These are phyloP conservation scores for Vimba vimba DNA, from an alignment of 2,113 vertebrate genomes.

Conservation along the genomic window DNA sequence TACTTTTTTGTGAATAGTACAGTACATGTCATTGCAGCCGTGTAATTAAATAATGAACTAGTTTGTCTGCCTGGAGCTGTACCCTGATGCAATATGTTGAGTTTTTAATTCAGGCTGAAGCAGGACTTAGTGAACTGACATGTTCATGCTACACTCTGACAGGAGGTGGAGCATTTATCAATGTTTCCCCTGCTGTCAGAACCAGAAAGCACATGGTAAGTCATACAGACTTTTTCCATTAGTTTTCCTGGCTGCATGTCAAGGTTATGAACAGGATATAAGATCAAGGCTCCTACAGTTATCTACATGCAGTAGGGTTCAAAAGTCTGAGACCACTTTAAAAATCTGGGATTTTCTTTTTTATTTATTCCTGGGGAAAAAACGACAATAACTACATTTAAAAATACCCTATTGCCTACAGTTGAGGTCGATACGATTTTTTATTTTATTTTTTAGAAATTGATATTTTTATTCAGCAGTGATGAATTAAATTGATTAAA, in stretches of 20 bases:
- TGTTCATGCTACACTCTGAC: not conserved
- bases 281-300: not conserved
- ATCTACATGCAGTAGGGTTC: not conserved
- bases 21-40: not conserved
- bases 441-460: not conserved
- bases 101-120: not conserved
- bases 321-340: not conserved
- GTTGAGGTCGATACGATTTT: no score
- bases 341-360: not conserved
- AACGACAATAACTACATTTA: not conserved
- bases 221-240: slow-evolving; percentile 33
- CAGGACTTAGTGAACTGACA: slow-evolving; percentile 1
- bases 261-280: not conserved
- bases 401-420: no score
- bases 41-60: slow-evolving; percentile 12
- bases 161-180: slow-evolving; percentile 27
- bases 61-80: not conserved
- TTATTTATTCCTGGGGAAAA: not conserved
- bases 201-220: not conserved
- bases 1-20: not conserved
- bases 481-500: not conserved
- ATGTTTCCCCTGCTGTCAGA: slow-evolving; percentile 34
- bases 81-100: slow-evolving; percentile 8
- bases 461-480: not conserved
- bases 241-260: slow-evolving; percentile 9